Evolutionary conservation across 2,888 invertebrate species (phyloP).

Genomic region (Galerucella pusilla): DNA sequence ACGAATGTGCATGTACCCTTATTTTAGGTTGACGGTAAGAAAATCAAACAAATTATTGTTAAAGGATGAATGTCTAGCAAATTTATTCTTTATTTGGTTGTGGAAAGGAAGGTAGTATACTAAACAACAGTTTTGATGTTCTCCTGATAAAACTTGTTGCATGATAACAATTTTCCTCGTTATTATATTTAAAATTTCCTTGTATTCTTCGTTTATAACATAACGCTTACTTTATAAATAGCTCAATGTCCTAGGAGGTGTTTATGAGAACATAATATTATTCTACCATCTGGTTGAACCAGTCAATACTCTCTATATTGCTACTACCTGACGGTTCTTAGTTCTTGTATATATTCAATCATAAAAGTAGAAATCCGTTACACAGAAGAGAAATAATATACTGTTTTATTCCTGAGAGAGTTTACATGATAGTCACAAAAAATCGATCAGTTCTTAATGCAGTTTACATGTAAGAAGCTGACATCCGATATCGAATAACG

Average conservation of each 20-base stretch:
- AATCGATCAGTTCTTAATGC: not conserved
- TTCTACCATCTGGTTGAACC: slow-evolving; percentile 1
- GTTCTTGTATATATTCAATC: slow-evolving; percentile 2
- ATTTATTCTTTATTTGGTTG: no score
- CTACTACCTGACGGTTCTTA: not conserved
- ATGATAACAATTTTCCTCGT: not conserved
- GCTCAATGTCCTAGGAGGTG: not conserved
- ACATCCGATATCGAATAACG: not conserved
- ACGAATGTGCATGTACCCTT: no score
- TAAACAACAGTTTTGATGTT: no score
- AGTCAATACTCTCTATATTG: not conserved
- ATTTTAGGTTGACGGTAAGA: no score
- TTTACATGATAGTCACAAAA: not conserved
- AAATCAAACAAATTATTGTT: no score
- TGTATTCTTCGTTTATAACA: not conserved
- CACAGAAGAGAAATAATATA: not conserved
- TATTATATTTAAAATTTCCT: not conserved
- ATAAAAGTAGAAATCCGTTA: slow-evolving; percentile 6
- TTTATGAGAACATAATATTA: slow-evolving; percentile 1
- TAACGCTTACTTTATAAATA: not conserved
- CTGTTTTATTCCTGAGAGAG: not conserved
- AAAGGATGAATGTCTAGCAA: no score
- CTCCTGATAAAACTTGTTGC: no score
- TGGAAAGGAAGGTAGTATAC: no score
- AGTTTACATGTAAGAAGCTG: not conserved